Conservation (phyloP, 1,140 invertebrate species). For the Leptonema lineaticorne region DNA sequence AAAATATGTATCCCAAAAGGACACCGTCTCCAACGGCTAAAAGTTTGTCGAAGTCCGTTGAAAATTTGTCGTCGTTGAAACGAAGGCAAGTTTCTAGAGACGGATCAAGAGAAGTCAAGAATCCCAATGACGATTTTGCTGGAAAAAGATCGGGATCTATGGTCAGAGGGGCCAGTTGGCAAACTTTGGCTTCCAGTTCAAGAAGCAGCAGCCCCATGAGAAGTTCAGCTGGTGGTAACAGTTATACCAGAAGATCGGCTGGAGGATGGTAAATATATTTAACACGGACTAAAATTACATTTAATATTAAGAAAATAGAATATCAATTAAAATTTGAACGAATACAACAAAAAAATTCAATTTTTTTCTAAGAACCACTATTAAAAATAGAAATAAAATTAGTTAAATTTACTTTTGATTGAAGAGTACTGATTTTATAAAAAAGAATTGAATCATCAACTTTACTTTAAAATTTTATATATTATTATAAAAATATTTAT, state of each 20-base stretch:
- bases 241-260: constrained; percentile 34
- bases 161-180: constrained; percentile 26
- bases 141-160: constrained; percentile 3
- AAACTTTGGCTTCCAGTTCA: constrained; percentile 18
- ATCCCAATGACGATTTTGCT: background rate
- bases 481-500: too few relatives aligned
- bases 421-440: too few relatives aligned
- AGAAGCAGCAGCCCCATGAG: constrained; percentile 18
- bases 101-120: background rate
- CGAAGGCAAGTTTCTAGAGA: constrained; percentile 8
- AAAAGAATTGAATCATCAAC: too few relatives aligned
- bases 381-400: too few relatives aligned
- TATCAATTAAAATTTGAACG: too few relatives aligned
- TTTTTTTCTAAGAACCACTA: too few relatives aligned
- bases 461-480: too few relatives aligned
- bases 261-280: constrained; percentile 37
- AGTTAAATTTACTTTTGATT: too few relatives aligned
- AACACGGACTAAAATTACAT: background rate
- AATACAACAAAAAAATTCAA: too few relatives aligned
- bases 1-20: constrained; percentile 7
- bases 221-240: constrained; percentile 14
- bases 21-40: background rate
- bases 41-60: constrained; percentile 26
- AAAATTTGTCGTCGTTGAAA: constrained; percentile 27
- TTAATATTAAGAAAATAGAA: background rate